phyloP scores from a whole-genome alignment of 2,888 invertebrate species.

The Asteroscopus sphinx region DNA sequence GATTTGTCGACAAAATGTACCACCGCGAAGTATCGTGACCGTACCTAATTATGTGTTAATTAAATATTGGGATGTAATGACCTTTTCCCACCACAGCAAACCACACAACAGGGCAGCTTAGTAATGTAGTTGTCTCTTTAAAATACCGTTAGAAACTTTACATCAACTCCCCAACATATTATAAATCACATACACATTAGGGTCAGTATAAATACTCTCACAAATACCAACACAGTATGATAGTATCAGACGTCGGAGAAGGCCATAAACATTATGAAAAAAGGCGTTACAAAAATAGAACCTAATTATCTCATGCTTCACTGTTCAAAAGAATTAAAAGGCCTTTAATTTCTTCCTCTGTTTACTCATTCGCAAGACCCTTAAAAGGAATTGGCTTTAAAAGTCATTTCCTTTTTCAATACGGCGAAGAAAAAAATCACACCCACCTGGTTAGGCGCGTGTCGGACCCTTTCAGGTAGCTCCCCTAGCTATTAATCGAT shows the following conservation, averaged over 20 bases:
- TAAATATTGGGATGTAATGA: too few species aligned
- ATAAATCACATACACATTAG: neutral
- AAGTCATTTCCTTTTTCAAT: constrained; percentile 70
- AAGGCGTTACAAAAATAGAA: constrained; percentile 5
- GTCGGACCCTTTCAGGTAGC: constrained; percentile 75
- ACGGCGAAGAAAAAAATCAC: constrained; percentile 67
- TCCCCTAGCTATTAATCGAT: constrained; percentile 66
- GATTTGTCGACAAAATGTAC: too few species aligned
- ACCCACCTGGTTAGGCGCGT: constrained; percentile 80
- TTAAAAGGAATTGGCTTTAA: constrained; percentile 59
- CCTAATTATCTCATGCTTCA: constrained; percentile 1
- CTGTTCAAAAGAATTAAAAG: constrained; percentile 16
- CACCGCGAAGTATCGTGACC: too few species aligned
- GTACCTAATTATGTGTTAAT: too few species aligned
- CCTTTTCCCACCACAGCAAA: too few species aligned
- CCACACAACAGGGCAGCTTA: too few species aligned
- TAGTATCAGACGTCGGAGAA: too few species aligned
- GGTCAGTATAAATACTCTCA: neutral
- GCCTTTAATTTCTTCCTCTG: constrained; percentile 21
- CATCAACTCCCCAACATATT: neutral
- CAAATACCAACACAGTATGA: too few species aligned
- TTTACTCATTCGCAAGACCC: constrained; percentile 47
- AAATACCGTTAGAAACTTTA: neutral
- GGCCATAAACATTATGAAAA: too few species aligned
- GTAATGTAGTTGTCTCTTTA: neutral